A percentile compares a stretch with the other conserved stretches of the same genome.
Conservation (phyloP, 2,113 vertebrate genomes). For the Bujurquina vittata region DNA sequence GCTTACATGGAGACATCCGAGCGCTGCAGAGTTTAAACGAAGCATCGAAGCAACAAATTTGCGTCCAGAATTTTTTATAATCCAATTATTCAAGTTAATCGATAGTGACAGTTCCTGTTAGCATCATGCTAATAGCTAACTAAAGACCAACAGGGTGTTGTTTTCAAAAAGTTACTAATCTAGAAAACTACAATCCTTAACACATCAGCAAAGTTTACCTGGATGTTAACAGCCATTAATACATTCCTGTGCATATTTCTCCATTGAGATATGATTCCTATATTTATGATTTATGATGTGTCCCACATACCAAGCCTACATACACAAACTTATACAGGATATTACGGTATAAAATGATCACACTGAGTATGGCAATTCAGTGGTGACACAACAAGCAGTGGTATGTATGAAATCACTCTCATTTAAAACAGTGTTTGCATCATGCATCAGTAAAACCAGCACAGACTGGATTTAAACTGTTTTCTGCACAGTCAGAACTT, state of each 20-base stretch:
- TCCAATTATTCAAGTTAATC: too few species aligned
- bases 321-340: not conserved
- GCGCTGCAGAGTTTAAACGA: too few species aligned
- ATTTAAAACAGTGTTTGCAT: not conserved
- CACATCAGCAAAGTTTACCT: not conserved
- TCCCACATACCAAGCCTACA: not conserved
- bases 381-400: not conserved
- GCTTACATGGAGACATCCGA: too few species aligned
- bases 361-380: not conserved
- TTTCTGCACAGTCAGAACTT: not conserved
- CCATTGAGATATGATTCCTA: not conserved
- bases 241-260: not conserved
- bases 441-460: not conserved
- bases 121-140: not conserved
- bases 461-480: not conserved
- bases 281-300: accelerated
- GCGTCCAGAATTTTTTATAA: too few species aligned
- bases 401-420: not conserved
- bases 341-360: not conserved
- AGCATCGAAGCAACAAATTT: too few species aligned
- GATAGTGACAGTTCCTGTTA: not conserved
- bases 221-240: not conserved
- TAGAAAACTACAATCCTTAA: not conserved
- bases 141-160: not conserved
- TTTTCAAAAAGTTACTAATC: not conserved